Base-by-base conservation (phyloP, 2,888 invertebrate genomes). In the Cephonodes hylas region DNA sequence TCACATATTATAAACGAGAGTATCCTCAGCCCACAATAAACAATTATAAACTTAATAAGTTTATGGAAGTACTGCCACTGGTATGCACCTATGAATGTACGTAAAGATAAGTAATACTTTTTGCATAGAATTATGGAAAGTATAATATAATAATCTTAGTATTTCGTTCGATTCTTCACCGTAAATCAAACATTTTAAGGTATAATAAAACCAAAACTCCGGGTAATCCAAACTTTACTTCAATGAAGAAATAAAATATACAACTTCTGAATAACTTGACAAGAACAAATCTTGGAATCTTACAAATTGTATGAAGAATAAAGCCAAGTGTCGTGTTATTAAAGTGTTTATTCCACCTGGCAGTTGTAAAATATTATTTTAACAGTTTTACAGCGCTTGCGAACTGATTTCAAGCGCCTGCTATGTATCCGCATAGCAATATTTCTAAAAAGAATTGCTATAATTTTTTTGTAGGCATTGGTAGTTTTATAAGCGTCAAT, bases 331-430 rank as follows among this genome's bases (percentile, higher is more conserved):
- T 46, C 27, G 15, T 18, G 48, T 62, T 63, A 64, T 71, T 67
- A 63, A 64, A 65, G 61, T 64, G 59, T 68, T 66, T 67, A 66
- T 66, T 65, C 64, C 64, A 56, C 59, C 53, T 63, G 57, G 53
- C 42, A 69, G 69, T 61, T 67, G 61, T 69, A 62, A 69, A 53
- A 68, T 66, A 67, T 66, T 66, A 67, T 65, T 64, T 67, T 62
- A 53, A 61, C 65, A 60, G 66, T 64, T 65, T 45, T 62, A 65
- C 61, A 66, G 48, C 64, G 38, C 63, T 60, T 66, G 62, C 56
- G 60, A 65, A 65, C 66, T 66, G 67, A 67, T 68, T 68, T 60
- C 34, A 22, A 15, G 8, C 46, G 23, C 22, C n/a, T 45, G 38
- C 20, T 58, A 58, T 46, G 61, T 61, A 38, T 61, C 7, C 7